These are phyloP conservation scores for Ctenoplectra terminalis DNA, from an alignment of 1,140 invertebrate genomes.

Conservation along the genomic window DNA sequence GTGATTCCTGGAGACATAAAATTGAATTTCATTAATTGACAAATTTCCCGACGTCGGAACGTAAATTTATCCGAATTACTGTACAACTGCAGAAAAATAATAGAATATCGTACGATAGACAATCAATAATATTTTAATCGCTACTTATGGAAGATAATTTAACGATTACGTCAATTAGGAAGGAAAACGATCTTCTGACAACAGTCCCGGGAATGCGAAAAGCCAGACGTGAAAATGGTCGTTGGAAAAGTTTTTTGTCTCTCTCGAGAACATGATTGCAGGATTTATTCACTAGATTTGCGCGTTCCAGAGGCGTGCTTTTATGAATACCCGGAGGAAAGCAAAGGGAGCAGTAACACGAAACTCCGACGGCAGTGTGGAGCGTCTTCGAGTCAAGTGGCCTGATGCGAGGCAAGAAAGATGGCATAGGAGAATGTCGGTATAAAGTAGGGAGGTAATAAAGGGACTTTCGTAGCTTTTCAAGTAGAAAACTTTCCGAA, in stretches of 20 bases:
- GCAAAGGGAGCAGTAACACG: slow-evolving; percentile 37
- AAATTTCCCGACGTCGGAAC: background rate
- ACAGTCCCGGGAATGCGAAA: background rate
- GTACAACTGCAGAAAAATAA: background rate
- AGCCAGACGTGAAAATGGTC: background rate
- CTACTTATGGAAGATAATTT: background rate
- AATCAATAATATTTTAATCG: background rate
- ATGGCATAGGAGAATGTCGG: slow-evolving; percentile 20
- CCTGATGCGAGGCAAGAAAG: slow-evolving; percentile 35
- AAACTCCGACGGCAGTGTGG: slow-evolving; percentile 38
- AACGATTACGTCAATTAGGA: background rate
- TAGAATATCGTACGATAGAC: background rate
- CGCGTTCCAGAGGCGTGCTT: slow-evolving; percentile 12
- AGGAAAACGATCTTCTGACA: too few relatives aligned
- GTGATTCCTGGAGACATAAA: background rate
- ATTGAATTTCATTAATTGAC: background rate
- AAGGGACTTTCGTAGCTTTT: slow-evolving; percentile 57
- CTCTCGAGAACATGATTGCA: slow-evolving; percentile 1
- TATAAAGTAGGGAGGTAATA: slow-evolving; percentile 47
- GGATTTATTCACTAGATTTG: slow-evolving; percentile 43
- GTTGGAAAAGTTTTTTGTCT: background rate
- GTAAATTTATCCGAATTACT: too few relatives aligned
- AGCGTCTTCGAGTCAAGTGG: slow-evolving; percentile 49
- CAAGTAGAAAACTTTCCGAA: slow-evolving; percentile 53
- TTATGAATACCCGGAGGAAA: slow-evolving; percentile 28